Evolutionary conservation across 2,797 vertebrate species (phyloP), one percentile per base, ranked within the genome.

Genomic region (Tangara arthus): DNA sequence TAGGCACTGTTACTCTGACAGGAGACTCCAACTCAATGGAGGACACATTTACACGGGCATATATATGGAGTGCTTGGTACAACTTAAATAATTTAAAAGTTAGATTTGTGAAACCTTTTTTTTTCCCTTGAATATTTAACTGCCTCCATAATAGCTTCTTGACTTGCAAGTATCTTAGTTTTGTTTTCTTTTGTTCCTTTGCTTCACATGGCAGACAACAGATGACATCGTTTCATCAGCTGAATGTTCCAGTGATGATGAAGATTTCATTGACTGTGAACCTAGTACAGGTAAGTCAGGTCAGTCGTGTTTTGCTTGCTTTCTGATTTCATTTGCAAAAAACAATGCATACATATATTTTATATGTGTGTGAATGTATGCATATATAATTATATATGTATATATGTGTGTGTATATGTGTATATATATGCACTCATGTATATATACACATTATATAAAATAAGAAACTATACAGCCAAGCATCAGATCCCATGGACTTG

Each of bases 251-350:
- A 99, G 99, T n/a, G 99, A 99, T 41, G 99, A 99, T 69, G 99
- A 99, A 98, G 99, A 99, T 97, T 98, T 99, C 96, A 99, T 99
- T 85, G 99, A 99, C 97, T 99, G 99, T 97, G 99, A 99, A 69
- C 99, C 99, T 8, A 99, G 99, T 98, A 98, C 99, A 99, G 99
- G 99, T 99, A 99, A 99, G 99, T 98, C 98, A 98, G 98, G 98
- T 99, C 98, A 99, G 99, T 99, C 97, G 97, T 98, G 91, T 98
- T 98, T 98, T 98, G 98, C 99, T 99, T 99, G 98, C 97, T 97
- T 97, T 96, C 94, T 97, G 94, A 96, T 97, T 97, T 98, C 96
- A 98, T 99, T 99, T 99, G 98, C 98, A 98, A 98, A 98, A 97
- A 95, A 90, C 93, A 97, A 96, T 97, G 96, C 95, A 97, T 98